These are phyloP conservation scores for Stenopsyche tienmushanensis DNA, from an alignment of 1,140 invertebrate species.

Conservation along the genomic window DNA sequence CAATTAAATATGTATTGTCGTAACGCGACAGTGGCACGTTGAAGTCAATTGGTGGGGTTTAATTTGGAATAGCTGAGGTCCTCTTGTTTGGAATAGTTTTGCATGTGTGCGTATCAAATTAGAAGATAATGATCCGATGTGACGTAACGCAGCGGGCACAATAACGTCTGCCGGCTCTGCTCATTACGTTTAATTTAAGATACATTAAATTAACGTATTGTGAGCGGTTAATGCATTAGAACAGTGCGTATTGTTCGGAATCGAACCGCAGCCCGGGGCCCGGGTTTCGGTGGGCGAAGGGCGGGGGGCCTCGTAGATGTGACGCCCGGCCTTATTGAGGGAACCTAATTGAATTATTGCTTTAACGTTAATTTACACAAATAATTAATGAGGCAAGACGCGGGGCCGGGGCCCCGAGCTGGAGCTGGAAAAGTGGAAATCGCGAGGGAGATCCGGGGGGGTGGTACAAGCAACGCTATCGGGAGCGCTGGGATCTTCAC, in stretches of 20 bases:
- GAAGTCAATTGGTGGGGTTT: too few species aligned
- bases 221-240: slow-evolving; percentile 28
- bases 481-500: too few species aligned
- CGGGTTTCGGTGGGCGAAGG: neutral
- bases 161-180: neutral
- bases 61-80: too few species aligned
- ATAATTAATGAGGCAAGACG: slow-evolving; percentile 35
- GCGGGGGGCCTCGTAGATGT: neutral
- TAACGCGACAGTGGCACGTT: too few species aligned
- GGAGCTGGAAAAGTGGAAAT: slow-evolving; percentile 11
- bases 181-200: slow-evolving; percentile 29
- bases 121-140: neutral
- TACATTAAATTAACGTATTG: slow-evolving; percentile 27
- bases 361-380: slow-evolving; percentile 32
- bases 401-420: neutral
- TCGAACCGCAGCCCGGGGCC: neutral
- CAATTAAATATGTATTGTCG: too few species aligned
- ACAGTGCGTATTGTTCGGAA: slow-evolving; percentile 11
- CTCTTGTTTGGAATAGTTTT: too few species aligned
- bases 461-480: too few species aligned
- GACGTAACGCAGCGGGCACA: slow-evolving; percentile 1
- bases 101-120: too few species aligned
- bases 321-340: slow-evolving; percentile 13
- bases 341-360: slow-evolving; percentile 36
- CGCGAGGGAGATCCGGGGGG: neutral